Evolutionary conservation across 1,140 invertebrate species (phyloP).

Genomic region (Pantala flavescens): DNA sequence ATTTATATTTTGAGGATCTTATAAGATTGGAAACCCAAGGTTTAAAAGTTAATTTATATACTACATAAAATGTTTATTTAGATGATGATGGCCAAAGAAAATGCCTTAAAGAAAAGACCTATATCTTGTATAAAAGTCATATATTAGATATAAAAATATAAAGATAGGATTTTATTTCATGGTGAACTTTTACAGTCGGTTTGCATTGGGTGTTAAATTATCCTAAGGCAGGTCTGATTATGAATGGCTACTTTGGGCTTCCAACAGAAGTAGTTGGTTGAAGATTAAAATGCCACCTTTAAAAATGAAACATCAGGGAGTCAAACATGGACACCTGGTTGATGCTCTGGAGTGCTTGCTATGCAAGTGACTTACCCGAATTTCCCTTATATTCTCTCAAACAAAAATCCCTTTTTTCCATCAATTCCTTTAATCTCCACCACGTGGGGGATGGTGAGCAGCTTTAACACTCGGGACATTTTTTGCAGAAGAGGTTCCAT

Average conservation of each 20-base stretch:
- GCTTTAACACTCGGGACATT: conserved; percentile 4
- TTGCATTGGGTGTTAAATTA: background rate
- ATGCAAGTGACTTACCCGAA: conserved; percentile 5
- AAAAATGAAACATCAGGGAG: conserved; percentile 3
- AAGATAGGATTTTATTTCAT: background rate
- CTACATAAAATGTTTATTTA: background rate
- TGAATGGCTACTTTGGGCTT: conserved; percentile 8
- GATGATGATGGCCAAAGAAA: background rate
- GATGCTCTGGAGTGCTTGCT: conserved; percentile 3
- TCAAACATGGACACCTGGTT: conserved; percentile 4
- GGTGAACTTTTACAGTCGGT: background rate
- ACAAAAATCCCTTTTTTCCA: background rate
- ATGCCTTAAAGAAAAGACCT: background rate
- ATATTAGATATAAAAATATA: background rate
- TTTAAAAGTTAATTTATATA: background rate
- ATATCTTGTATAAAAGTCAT: background rate
- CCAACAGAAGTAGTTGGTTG: background rate
- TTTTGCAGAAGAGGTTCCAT: background rate
- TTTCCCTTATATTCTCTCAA: background rate
- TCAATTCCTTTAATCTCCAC: conserved; percentile 2
- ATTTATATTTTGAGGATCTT: background rate
- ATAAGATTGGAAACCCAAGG: background rate
- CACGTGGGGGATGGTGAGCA: conserved; percentile 1
- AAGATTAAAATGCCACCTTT: background rate
- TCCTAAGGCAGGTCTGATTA: conserved; percentile 4